These are phyloP conservation scores for Jacana jacana DNA, from an alignment of 2,113 vertebrate species.

Conservation along the genomic window DNA sequence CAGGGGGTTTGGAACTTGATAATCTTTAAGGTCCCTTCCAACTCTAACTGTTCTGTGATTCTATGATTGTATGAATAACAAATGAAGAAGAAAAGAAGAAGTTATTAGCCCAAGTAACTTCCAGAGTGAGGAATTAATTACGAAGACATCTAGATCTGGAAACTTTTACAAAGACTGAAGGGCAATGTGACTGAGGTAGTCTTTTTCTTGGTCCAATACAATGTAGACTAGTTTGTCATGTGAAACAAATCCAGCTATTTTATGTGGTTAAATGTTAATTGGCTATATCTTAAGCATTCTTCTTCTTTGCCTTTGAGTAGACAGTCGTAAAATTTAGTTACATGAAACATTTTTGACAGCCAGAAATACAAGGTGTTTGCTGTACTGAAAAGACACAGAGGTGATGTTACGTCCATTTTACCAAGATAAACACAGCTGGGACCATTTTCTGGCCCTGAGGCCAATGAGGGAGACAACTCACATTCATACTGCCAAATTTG, in stretches of 20 bases:
- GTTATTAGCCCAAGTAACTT: background rate
- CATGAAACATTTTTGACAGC: background rate
- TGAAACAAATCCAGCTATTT: background rate
- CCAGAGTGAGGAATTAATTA: background rate
- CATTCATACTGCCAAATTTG: background rate
- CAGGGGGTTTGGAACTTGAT: too few relatives aligned
- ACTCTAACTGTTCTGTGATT: too few relatives aligned
- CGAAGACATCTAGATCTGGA: background rate
- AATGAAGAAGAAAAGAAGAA: background rate
- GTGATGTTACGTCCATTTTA: background rate
- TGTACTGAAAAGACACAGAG: background rate
- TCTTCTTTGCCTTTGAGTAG: background rate
- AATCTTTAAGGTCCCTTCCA: too few relatives aligned
- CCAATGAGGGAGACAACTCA: background rate
- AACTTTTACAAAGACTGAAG: background rate
- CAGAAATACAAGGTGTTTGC: background rate
- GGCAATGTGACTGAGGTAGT: background rate
- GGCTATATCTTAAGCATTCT: background rate
- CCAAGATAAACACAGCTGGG: background rate
- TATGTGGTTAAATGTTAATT: background rate
- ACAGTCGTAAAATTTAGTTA: background rate
- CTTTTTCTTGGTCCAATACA: background rate
- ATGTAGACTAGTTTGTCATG: background rate
- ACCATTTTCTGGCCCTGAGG: background rate
- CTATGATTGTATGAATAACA: background rate